phyloP scores from a whole-genome alignment of 1,140 invertebrate species.

The Diorhabda elongata region DNA sequence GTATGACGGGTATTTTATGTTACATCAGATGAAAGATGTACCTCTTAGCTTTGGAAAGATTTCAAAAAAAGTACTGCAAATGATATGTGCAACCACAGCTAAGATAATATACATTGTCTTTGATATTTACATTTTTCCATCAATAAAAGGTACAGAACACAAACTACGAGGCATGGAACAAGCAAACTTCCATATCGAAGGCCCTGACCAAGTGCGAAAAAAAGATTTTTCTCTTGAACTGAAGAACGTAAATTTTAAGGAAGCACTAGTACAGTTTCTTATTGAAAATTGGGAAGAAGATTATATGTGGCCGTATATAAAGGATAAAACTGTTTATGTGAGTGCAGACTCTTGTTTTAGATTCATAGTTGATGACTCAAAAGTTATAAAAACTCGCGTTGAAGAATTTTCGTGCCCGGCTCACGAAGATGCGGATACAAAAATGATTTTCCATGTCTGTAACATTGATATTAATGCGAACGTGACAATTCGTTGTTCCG shows the following conservation, averaged over 20 bases:
- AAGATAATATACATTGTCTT: constrained; percentile 19
- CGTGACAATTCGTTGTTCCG: constrained; percentile 27
- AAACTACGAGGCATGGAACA: neutral
- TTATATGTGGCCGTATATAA: constrained; percentile 29
- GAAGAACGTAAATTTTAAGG: constrained; percentile 19
- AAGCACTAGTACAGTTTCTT: constrained; percentile 18
- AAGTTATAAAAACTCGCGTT: constrained; percentile 16
- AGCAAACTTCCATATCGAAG: neutral
- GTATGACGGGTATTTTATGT: constrained; percentile 28
- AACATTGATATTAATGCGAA: no score
- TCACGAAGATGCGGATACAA: constrained; percentile 34
- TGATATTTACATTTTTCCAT: neutral
- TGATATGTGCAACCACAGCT: constrained; percentile 20
- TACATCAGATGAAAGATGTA: constrained; percentile 28
- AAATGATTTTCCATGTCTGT: no score
- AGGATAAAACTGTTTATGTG: constrained; percentile 28
- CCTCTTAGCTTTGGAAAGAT: constrained; percentile 33
- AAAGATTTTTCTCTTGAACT: constrained; percentile 5
- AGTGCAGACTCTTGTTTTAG: constrained; percentile 7
- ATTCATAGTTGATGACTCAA: constrained; percentile 12
- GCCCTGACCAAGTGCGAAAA: neutral
- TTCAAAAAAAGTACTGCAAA: constrained; percentile 29
- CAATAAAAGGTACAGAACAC: no score
- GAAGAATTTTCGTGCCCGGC: neutral
- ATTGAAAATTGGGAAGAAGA: constrained; percentile 14